Conservation (phyloP, 2,797 vertebrate species). For the Halcyon badia region DNA sequence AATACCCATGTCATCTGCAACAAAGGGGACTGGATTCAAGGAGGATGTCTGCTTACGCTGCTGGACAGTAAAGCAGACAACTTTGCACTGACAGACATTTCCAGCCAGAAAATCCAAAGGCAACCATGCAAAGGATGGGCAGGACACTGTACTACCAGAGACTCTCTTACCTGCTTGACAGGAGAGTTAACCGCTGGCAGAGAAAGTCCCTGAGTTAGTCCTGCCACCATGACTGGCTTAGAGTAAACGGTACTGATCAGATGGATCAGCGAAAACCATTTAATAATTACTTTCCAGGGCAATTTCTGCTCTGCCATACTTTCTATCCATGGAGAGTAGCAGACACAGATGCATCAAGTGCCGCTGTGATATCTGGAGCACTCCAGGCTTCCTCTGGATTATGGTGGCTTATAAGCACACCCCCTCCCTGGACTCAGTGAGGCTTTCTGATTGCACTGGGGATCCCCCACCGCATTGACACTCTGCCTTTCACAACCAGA, state of each 20-base stretch:
- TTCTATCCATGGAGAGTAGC: background rate
- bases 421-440: conserved; percentile 55
- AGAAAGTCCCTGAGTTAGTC: background rate
- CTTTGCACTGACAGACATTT: background rate
- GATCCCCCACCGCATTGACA: conserved; percentile 29
- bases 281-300: conserved; percentile 47
- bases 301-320: background rate
- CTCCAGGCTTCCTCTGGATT: conserved; percentile 41
- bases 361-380: background rate
- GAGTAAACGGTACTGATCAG: background rate
- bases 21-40: background rate
- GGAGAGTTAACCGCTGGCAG: background rate
- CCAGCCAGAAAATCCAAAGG: background rate
- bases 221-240: background rate
- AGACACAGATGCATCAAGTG: background rate
- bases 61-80: background rate
- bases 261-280: conserved; percentile 30
- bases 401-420: conserved; percentile 20
- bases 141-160: background rate
- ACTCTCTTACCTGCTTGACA: background rate
- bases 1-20: background rate
- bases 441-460: conserved; percentile 53
- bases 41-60: background rate
- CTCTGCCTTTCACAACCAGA: background rate
- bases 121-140: background rate